Percentiles rank a stretch among this genome's conserved stretches.
phyloP scores from a whole-genome alignment of 2,888 invertebrate genomes.

The Marronus borbonicus region DNA sequence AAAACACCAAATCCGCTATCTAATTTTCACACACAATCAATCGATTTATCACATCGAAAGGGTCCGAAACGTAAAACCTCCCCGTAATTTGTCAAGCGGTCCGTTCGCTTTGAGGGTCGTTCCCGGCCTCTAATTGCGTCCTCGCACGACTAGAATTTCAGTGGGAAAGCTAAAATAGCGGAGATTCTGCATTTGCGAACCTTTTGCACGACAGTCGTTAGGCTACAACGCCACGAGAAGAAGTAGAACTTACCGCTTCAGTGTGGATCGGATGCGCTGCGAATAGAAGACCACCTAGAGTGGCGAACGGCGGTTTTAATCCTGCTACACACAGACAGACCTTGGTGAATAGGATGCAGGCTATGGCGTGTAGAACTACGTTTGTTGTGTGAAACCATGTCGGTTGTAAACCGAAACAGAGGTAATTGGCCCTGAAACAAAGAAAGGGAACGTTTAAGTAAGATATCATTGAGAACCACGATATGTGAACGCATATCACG shows the following conservation, averaged over 20 bases:
- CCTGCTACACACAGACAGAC: conserved; percentile 80
- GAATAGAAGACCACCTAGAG: conserved; percentile 83
- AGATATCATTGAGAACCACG: not conserved
- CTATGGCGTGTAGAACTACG: conserved; percentile 82
- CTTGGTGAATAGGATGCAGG: conserved; percentile 81
- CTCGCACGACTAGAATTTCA: not conserved
- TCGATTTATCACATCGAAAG: conserved; percentile 40
- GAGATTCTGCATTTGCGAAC: not conserved
- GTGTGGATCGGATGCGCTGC: conserved; percentile 92
- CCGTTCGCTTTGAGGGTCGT: conserved; percentile 29
- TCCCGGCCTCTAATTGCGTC: conserved; percentile 28
- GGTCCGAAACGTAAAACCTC: conserved; percentile 40
- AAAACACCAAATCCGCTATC: conserved; percentile 28
- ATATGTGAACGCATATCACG: too few species aligned
- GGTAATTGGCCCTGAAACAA: conserved; percentile 81
- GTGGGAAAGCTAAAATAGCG: not conserved
- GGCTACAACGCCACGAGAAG: conserved; percentile 1
- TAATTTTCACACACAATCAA: conserved; percentile 40
- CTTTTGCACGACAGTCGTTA: conserved; percentile 15
- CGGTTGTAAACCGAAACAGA: conserved; percentile 79
- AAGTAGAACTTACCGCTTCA: conserved; percentile 83
- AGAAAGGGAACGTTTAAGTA: conserved; percentile 1
- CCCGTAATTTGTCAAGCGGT: conserved; percentile 41
- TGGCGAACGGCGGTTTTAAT: conserved; percentile 80
- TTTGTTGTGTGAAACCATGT: conserved; percentile 88